Conservation (phyloP, 2,113 vertebrate genomes). For the Thamnaconus septentrionalis region DNA sequence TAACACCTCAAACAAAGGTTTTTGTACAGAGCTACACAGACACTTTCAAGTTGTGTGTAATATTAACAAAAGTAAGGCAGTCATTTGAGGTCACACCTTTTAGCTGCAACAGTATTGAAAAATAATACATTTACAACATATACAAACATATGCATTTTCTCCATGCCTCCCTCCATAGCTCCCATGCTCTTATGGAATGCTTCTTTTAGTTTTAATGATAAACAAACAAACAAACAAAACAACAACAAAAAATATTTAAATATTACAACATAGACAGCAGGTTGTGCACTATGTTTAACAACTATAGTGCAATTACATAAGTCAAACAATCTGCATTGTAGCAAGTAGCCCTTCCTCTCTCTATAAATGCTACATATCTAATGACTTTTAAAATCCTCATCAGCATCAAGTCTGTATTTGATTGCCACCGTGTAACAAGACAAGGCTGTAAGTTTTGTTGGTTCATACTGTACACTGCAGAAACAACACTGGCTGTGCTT, state of each 20-base stretch:
- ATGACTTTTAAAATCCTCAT: no score
- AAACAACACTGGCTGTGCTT: constrained; percentile 25
- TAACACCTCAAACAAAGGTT: constrained; percentile 62
- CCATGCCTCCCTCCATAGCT: constrained; percentile 24
- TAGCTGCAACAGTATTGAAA: constrained; percentile 30
- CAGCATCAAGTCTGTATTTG: no score
- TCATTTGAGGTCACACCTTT: constrained; percentile 17
- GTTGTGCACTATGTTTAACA: constrained; percentile 20
- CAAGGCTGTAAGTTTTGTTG: constrained; percentile 26
- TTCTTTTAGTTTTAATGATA: constrained; percentile 31
- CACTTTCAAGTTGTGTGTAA: neutral
- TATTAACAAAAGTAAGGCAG: constrained; percentile 21
- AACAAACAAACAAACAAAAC: constrained; percentile 19
- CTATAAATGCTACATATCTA: constrained; percentile 55
- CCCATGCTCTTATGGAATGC: constrained; percentile 54
- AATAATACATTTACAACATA: constrained; percentile 47
- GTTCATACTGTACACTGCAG: constrained; percentile 39
- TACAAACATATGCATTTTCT: constrained; percentile 49
- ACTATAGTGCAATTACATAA: constrained; percentile 30
- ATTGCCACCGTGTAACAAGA: constrained; percentile 16
- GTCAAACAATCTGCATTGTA: constrained; percentile 31
- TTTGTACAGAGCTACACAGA: constrained; percentile 4
- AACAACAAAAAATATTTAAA: constrained; percentile 31
- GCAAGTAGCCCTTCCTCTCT: constrained; percentile 17
- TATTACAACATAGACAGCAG: constrained; percentile 20